These are phyloP conservation scores for Trichonephila clavata DNA, from an alignment of 1,140 invertebrate species.

Conservation along the genomic window DNA sequence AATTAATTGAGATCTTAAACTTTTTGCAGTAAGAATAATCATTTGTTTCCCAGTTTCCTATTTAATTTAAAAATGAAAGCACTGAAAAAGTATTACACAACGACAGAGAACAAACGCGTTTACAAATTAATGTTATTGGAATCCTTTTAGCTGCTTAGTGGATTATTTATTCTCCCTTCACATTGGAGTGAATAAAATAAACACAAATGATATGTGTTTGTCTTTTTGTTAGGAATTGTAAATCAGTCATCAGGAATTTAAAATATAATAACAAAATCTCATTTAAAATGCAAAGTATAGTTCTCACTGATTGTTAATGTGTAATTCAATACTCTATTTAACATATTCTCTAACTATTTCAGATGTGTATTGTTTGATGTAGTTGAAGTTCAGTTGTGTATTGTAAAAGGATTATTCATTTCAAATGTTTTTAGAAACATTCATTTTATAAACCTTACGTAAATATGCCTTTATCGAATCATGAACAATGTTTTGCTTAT, in stretches of 20 bases:
- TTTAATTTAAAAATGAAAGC: neutral
- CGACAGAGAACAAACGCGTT: neutral
- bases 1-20: neutral
- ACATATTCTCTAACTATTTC: too few relatives aligned
- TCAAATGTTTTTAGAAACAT: too few relatives aligned
- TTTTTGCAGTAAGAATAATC: neutral
- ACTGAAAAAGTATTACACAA: neutral
- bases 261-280: neutral
- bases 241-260: neutral
- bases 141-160: neutral
- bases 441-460: too few relatives aligned
- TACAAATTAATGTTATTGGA: constrained; percentile 12
- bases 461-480: too few relatives aligned
- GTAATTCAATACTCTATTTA: too few relatives aligned
- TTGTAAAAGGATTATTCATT: too few relatives aligned
- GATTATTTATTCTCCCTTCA: neutral
- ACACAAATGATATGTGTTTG: neutral
- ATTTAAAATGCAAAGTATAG: too few relatives aligned
- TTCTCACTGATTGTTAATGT: too few relatives aligned
- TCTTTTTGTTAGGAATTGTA: neutral
- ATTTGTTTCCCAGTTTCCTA: neutral
- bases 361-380: too few relatives aligned
- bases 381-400: too few relatives aligned
- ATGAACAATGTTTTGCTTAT: too few relatives aligned
- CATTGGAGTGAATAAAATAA: neutral